A percentile compares a stretch with the other conserved stretches of the same genome.
These are phyloP conservation scores for Thyatira batis DNA, from an alignment of 2,888 invertebrate genomes.

Conservation along the genomic window DNA sequence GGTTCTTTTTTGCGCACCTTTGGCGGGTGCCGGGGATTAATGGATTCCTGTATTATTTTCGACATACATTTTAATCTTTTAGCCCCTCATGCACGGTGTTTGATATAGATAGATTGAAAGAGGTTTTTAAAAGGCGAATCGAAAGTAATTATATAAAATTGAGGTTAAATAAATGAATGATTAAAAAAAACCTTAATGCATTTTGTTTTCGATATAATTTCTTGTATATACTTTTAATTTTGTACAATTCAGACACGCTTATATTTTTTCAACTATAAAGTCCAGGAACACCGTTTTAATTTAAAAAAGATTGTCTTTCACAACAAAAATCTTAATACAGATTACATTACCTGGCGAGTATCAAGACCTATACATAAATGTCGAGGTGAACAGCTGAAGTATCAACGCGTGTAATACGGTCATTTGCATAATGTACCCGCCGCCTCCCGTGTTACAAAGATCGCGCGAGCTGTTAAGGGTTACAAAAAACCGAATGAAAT, in stretches of 20 bases:
- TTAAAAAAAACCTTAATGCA: no score
- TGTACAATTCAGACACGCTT: no score
- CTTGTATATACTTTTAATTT: no score
- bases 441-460: constrained; percentile 18
- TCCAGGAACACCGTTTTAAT: no score
- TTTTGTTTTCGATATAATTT: no score
- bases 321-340: neutral
- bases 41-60: constrained; percentile 4
- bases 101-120: constrained; percentile 7
- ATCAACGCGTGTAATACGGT: constrained; percentile 25
- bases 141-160: no score
- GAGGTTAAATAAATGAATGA: no score
- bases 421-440: constrained; percentile 39
- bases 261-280: no score
- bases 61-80: constrained; percentile 4
- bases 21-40: neutral
- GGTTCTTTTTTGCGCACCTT: constrained; percentile 2
- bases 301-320: neutral
- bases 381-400: constrained; percentile 15
- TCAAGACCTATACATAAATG: constrained; percentile 32
- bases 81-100: neutral
- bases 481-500: constrained; percentile 13
- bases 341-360: constrained; percentile 17
- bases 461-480: constrained; percentile 6
- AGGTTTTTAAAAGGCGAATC: no score